phyloP scores from a whole-genome alignment of 2,113 vertebrate species.

The Chaetops frenatus region DNA sequence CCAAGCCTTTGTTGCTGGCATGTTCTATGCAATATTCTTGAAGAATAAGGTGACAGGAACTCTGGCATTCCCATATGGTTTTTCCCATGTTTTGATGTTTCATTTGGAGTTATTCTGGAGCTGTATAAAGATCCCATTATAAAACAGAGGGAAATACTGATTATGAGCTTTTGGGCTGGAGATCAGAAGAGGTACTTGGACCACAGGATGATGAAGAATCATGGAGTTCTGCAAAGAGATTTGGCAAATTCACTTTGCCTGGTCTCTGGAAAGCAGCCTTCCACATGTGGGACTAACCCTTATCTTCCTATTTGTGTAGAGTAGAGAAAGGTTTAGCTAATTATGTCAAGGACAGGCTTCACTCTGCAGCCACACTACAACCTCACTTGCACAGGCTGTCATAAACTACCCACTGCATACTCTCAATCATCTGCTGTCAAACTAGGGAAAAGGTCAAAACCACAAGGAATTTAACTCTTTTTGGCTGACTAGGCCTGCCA shows the following conservation, averaged over 20 bases:
- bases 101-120: constrained; percentile 13
- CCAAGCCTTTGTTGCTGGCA: neutral
- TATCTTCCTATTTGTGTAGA: neutral
- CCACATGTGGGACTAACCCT: constrained; percentile 19
- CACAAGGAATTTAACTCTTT: constrained; percentile 35
- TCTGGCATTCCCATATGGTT: neutral
- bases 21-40: neutral
- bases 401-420: neutral
- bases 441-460: constrained; percentile 26
- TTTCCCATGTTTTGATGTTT: neutral
- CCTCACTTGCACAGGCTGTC: neutral
- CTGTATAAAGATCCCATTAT: neutral
- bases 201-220: neutral
- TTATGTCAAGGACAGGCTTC: neutral
- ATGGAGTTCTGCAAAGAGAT: neutral
- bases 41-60: constrained; percentile 16
- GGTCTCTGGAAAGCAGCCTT: constrained; percentile 14
- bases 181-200: constrained; percentile 34
- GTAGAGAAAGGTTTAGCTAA: neutral
- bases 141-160: neutral
- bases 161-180: constrained; percentile 17
- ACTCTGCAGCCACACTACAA: neutral
- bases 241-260: neutral
- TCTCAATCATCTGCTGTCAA: constrained; percentile 24
- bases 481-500: neutral